These are phyloP conservation scores for Cairina moschata DNA, from an alignment of 2,113 vertebrate genomes.

Conservation along the genomic window DNA sequence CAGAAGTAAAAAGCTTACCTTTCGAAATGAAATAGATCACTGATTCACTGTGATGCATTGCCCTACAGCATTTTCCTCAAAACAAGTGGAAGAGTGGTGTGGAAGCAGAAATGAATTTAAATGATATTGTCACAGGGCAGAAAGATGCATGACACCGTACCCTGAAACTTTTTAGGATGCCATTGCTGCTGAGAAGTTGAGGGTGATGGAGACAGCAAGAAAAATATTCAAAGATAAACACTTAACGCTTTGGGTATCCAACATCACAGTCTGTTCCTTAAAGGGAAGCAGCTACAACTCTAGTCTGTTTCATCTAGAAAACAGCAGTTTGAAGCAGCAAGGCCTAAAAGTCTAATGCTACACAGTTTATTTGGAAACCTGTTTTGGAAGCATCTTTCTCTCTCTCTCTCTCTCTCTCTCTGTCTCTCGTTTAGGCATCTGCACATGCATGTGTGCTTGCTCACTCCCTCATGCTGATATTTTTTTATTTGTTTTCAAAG, in stretches of 20 bases:
- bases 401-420: too few species aligned
- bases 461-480: not conserved
- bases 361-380: not conserved
- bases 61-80: not conserved
- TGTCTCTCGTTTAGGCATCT: not conserved
- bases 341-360: not conserved
- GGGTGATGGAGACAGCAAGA: not conserved
- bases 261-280: not conserved
- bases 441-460: not conserved
- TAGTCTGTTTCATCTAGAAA: not conserved
- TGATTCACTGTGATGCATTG: not conserved
- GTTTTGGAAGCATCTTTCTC: not conserved
- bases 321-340: not conserved
- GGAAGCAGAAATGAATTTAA: not conserved
- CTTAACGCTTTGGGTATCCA: not conserved
- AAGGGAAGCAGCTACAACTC: not conserved
- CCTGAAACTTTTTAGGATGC: not conserved
- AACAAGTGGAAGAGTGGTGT: not conserved
- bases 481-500: slow-evolving; percentile 41
- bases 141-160: not conserved
- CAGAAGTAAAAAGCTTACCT: not conserved
- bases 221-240: not conserved
- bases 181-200: not conserved
- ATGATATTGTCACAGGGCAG: not conserved
- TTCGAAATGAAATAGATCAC: not conserved